Evolutionary conservation across 2,113 vertebrate species (phyloP).

Genomic region (Pelecanus crispus): DNA sequence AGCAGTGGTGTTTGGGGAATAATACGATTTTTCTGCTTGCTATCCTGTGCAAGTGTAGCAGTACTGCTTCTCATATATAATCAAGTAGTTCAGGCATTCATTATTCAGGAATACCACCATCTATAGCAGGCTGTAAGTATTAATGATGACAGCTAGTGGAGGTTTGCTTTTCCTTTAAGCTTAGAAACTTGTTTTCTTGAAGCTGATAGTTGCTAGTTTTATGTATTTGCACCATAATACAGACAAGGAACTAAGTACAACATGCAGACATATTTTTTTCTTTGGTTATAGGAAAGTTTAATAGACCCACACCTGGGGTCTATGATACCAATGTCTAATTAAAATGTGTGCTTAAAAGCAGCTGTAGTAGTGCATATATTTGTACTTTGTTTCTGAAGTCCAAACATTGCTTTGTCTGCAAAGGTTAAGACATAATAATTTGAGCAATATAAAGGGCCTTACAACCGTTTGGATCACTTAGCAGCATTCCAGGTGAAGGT

Average conservation of each 20-base stretch:
- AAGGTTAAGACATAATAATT: background rate
- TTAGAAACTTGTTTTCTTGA: background rate
- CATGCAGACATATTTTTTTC: background rate
- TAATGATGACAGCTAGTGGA: background rate
- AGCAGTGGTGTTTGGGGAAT: background rate
- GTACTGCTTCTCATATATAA: background rate
- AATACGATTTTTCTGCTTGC: background rate
- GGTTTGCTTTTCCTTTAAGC: background rate
- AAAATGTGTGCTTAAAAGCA: background rate
- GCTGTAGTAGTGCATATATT: background rate
- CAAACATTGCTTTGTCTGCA: background rate
- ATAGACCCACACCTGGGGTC: background rate
- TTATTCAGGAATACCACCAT: background rate
- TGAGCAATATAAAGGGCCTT: background rate
- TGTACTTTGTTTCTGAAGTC: background rate
- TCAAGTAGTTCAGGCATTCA: background rate
- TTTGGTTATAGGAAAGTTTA: background rate
- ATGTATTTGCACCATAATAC: background rate
- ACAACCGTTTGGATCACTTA: background rate
- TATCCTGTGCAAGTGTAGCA: background rate
- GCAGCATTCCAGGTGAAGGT: background rate
- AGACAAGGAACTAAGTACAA: background rate
- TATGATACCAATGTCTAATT: background rate
- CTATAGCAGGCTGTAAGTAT: background rate
- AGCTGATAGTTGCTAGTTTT: background rate